phyloP scores from a whole-genome alignment of 2,797 vertebrate species.

The Sebastes iracundus region DNA sequence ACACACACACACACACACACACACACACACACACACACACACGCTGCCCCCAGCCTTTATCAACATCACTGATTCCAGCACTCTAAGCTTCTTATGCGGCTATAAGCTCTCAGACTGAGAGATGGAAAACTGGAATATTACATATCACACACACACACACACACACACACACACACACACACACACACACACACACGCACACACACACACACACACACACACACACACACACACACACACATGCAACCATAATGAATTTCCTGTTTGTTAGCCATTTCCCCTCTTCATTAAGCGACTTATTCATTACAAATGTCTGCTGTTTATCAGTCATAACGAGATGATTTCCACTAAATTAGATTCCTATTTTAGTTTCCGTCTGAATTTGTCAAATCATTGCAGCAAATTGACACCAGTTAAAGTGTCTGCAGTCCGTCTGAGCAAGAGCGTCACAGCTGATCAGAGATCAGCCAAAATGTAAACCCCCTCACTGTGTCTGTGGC shows the following conservation, averaged over 20 bases:
- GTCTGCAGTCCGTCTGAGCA: constrained; percentile 24
- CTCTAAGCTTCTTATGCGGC: constrained; percentile 83
- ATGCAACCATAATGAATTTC: constrained; percentile 43
- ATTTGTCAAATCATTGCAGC: constrained; percentile 27
- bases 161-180: not conserved
- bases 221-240: not conserved
- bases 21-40: not conserved
- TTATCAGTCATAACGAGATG: constrained; percentile 39
- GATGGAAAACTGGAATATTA: constrained; percentile 77
- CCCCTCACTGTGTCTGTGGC: not conserved
- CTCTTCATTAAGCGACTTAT: constrained; percentile 56
- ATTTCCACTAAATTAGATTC: constrained; percentile 55
- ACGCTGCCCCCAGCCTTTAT: constrained; percentile 58
- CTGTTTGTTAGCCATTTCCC: constrained; percentile 61
- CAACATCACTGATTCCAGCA: constrained; percentile 77
- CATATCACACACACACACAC: constrained; percentile 45
- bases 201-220: not conserved
- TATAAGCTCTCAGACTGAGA: constrained; percentile 77
- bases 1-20: not conserved
- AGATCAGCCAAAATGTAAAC: not conserved
- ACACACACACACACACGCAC: not conserved
- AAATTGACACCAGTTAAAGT: constrained; percentile 30
- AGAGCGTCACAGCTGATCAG: not conserved
- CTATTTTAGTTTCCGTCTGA: constrained; percentile 17
- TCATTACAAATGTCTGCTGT: constrained; percentile 43